Conservation (phyloP, 1,140 invertebrate species). For the Heliothis virescens region DNA sequence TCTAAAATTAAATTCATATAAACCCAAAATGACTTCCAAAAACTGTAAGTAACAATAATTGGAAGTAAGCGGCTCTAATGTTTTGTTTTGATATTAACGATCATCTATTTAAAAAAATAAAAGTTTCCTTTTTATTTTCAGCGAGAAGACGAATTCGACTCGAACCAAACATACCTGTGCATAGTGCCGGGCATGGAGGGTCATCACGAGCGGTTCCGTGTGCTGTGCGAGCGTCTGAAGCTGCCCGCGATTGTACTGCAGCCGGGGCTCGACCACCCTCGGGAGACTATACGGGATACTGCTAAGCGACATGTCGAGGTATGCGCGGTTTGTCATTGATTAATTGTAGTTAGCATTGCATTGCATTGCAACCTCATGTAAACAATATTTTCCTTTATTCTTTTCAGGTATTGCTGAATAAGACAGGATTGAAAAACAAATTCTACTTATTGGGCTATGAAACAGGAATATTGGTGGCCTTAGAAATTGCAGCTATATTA, state of each 20-base stretch:
- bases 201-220: slow-evolving; percentile 55
- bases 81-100: too few relatives aligned
- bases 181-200: too few relatives aligned
- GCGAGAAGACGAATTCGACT: slow-evolving; percentile 64
- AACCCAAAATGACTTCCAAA: too few relatives aligned
- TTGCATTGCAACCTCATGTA: neutral
- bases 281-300: slow-evolving; percentile 35
- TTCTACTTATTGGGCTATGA: slow-evolving; percentile 74
- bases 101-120: neutral
- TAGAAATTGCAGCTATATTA: slow-evolving; percentile 72
- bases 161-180: slow-evolving; percentile 49
- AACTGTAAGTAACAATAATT: too few relatives aligned
- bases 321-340: slow-evolving; percentile 1
- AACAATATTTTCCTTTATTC: neutral
- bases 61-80: too few relatives aligned
- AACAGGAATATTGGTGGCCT: slow-evolving; percentile 65
- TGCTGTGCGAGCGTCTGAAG: slow-evolving; percentile 65
- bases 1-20: too few relatives aligned
- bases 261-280: slow-evolving; percentile 53
- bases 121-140: slow-evolving; percentile 47
- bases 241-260: slow-evolving; percentile 67
- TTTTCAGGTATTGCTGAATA: slow-evolving; percentile 63
- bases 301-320: slow-evolving; percentile 56
- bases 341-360: neutral
- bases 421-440: slow-evolving; percentile 55